phyloP scores from a whole-genome alignment of 2,888 invertebrate genomes.

The Beris morrisii region DNA sequence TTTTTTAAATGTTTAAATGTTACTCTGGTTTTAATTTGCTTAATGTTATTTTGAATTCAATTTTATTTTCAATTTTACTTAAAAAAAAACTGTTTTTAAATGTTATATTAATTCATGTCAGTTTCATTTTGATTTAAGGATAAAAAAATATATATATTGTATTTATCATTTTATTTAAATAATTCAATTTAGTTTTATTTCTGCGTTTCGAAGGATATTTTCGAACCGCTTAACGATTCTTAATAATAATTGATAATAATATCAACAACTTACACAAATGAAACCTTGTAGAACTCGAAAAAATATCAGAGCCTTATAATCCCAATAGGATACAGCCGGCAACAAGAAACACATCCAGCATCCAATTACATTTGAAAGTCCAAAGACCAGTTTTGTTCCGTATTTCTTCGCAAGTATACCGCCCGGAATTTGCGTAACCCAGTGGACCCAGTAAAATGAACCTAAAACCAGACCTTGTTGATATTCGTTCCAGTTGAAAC shows the following conservation, averaged over 20 bases:
- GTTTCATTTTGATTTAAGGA: too few species aligned
- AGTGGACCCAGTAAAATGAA: constrained; percentile 74
- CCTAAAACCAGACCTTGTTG: constrained; percentile 67
- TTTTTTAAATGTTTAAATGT: too few species aligned
- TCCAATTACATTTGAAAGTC: constrained; percentile 65
- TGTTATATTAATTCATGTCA: too few species aligned
- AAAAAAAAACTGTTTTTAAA: too few species aligned
- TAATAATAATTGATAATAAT: background rate
- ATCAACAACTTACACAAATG: constrained; percentile 62
- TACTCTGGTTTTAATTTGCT: too few species aligned
- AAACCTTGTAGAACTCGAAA: constrained; percentile 70
- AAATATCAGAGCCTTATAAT: constrained; percentile 61
- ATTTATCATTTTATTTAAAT: too few species aligned
- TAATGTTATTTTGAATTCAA: too few species aligned
- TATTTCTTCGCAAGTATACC: constrained; percentile 68
- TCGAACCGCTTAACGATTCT: too few species aligned
- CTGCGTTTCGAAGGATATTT: too few species aligned
- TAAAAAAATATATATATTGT: too few species aligned
- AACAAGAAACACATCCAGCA: constrained; percentile 67
- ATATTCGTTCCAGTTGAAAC: constrained; percentile 67
- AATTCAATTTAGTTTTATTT: too few species aligned
- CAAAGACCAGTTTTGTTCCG: constrained; percentile 73
- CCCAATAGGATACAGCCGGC: constrained; percentile 65
- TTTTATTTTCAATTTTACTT: too few species aligned
- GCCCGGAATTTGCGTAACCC: constrained; percentile 72